Percentiles rank a stretch among this genome's conserved stretches.
phyloP scores from a whole-genome alignment of 1,140 invertebrate genomes.

The Bombyx mandarina region DNA sequence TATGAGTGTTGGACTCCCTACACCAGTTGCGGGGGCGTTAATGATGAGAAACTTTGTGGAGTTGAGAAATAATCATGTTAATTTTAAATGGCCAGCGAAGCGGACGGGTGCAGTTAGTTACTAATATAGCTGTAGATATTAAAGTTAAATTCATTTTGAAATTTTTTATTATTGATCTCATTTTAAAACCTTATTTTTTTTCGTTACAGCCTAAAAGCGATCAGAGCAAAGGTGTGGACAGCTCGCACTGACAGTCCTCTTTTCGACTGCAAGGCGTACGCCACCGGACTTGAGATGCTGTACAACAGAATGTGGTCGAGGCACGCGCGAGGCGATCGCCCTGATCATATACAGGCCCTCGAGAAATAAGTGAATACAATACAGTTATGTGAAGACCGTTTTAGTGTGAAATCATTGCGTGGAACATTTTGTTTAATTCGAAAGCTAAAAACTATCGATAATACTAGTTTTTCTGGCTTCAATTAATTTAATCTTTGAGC shows the following conservation, averaged over 20 bases:
- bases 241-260: constrained; percentile 90
- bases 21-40: too few relatives aligned
- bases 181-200: neutral
- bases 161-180: neutral
- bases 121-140: too few relatives aligned
- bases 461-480: too few relatives aligned
- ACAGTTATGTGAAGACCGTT: neutral
- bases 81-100: too few relatives aligned
- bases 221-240: constrained; percentile 95
- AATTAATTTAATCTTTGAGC: too few relatives aligned
- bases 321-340: constrained; percentile 79
- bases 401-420: too few relatives aligned
- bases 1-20: too few relatives aligned
- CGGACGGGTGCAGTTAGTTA: too few relatives aligned
- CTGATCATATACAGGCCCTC: constrained; percentile 83
- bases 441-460: too few relatives aligned
- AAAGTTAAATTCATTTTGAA: neutral
- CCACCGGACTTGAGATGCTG: constrained; percentile 89
- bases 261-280: constrained; percentile 94
- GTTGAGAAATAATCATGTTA: too few relatives aligned
- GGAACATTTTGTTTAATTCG: too few relatives aligned
- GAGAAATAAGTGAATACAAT: constrained; percentile 47
- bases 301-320: constrained; percentile 91
- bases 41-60: too few relatives aligned
- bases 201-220: constrained; percentile 83